phyloP scores from a whole-genome alignment of 2,797 vertebrate species.

The Toxotes lorentzi region DNA sequence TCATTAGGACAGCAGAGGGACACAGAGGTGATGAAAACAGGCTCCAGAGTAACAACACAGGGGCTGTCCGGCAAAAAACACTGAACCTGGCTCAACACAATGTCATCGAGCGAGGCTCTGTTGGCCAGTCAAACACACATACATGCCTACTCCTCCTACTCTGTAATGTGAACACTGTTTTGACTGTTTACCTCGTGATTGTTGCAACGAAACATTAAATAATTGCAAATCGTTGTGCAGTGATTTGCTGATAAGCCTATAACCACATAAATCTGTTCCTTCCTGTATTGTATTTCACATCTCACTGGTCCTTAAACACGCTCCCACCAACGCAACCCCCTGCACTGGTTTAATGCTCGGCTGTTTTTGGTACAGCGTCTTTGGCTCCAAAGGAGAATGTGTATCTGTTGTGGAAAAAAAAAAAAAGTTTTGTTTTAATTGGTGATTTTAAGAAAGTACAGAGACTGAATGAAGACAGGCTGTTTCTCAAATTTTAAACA shows the following conservation, averaged over 20 bases:
- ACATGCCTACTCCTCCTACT: not conserved
- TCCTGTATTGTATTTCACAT: not conserved
- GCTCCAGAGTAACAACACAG: not conserved
- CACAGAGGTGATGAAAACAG: not conserved
- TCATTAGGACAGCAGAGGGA: not conserved
- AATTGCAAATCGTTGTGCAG: not conserved
- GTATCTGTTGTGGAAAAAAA: not conserved
- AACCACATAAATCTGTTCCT: too few species aligned
- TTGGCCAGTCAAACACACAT: not conserved
- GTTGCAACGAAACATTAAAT: not conserved
- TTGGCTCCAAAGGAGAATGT: constrained; percentile 2
- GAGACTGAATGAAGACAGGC: not conserved
- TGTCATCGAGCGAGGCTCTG: not conserved
- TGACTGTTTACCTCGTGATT: not conserved
- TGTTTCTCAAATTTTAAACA: not conserved
- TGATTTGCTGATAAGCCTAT: not conserved
- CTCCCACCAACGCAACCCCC: not conserved
- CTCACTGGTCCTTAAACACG: not conserved
- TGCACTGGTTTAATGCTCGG: not conserved
- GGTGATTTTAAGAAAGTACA: not conserved
- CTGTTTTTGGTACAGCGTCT: not conserved
- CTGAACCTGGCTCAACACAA: not conserved
- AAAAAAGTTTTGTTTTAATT: not conserved
- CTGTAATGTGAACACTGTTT: not conserved
- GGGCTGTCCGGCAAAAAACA: not conserved